Evolutionary conservation across 2,888 invertebrate species (phyloP), one percentile per base, ranked within the genome.

Genomic region (Gymnoscelis rufifasciata): DNA sequence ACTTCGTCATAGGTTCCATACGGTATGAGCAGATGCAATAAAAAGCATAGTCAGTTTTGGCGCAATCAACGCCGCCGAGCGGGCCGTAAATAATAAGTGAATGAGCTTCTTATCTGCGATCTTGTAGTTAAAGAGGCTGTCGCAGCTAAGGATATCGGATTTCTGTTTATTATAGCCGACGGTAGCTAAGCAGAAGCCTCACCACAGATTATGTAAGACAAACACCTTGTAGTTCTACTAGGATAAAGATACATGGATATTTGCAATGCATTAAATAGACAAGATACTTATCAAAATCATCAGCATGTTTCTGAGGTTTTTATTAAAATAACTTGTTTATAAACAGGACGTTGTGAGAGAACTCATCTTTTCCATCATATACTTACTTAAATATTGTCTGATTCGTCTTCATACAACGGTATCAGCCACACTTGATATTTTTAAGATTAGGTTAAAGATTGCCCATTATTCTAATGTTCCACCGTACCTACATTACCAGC

Each of bases 131-230:
- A 81, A 76, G 37, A 73, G 70, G 69, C 64, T 71, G 72, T 72
- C 68, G 72, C 68, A 68, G 68, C 67, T 71, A 68, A 68, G 64
- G 64, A 70, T 84, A 83, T 88, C 86, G 75, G 75, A 82, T 88
- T 84, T 81, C 87, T 74, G 83, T 84, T 84, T 84, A 84, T 76
- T 73, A 73, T 77, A 62, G 64, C 65, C 64, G 66, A 66, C 74
- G 61, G 79, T 77, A 74, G 81, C 77, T 55, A 64, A 56, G 69
- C 68, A 74, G 70, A 67, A 74, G 74, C 70, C 60, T 66, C 50
- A 37, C 51, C 58, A 39, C 45, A 51, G 53, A 38, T 43, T 35
- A 41, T 29, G 8, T 30, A 45, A 19, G 4, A 13, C 1, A 10
- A 11, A 19, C 11, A 23, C 14, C 15, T n/a, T 19, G 11, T 6